phyloP scores from a whole-genome alignment of 2,888 invertebrate genomes.

The Phorcus lineatus region DNA sequence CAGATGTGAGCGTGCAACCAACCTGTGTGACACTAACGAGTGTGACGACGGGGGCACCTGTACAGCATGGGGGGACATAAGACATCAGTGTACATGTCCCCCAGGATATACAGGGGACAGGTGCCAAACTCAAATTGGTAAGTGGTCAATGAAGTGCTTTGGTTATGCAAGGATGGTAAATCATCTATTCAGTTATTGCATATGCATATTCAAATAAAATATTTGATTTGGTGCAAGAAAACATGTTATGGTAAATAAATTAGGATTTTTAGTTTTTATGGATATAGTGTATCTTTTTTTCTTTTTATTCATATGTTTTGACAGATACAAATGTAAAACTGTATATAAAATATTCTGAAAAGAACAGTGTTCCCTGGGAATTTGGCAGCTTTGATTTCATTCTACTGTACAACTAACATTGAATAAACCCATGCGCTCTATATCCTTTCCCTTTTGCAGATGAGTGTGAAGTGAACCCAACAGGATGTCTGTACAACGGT shows the following conservation, averaged over 20 bases:
- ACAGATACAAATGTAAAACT: no score
- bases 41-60: slow-evolving; percentile 21
- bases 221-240: no score
- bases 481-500: slow-evolving; percentile 55
- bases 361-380: no score
- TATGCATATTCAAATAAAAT: no score
- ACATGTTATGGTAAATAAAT: background rate
- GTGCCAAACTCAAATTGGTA: slow-evolving; percentile 55
- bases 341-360: no score
- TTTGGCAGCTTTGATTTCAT: no score
- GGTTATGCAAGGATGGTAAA: no score
- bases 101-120: slow-evolving; percentile 54
- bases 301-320: no score
- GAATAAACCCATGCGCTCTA: no score
- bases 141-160: slow-evolving; percentile 35
- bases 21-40: background rate
- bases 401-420: no score
- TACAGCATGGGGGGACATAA: background rate
- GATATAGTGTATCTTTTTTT: no score
- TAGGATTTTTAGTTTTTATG: background rate
- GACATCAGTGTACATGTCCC: slow-evolving; percentile 43
- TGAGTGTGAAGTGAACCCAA: slow-evolving; percentile 49
- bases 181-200: no score
- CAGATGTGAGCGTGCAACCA: background rate
- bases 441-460: slow-evolving; percentile 40